Base-by-base conservation (phyloP, 2,888 invertebrate species). In the Carcina quercana region DNA sequence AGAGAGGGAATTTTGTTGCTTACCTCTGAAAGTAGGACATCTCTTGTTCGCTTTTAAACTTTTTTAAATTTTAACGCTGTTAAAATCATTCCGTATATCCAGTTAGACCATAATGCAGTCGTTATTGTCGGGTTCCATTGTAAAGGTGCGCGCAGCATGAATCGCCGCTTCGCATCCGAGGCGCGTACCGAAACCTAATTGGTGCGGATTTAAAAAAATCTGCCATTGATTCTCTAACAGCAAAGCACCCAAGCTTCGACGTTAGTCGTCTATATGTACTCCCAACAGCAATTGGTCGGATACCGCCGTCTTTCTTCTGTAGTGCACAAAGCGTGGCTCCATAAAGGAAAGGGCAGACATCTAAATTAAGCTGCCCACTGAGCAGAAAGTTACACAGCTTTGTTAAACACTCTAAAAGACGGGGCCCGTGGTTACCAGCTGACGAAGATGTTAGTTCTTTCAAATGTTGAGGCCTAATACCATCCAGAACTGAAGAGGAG, bases 291-390 rank as follows among this genome's bases (percentile, higher is more conserved):
- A n/a, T n/a, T n/a, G n/a, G n/a, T n/a, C n/a, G n/a, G n/a, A n/a
- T n/a, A 3, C 19, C 25, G 8, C 31, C 25, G n/a, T 25, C 31
- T n/a, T 25, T 30, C 17, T 31, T 31, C 17, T n/a, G 12, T 8
- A 31, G 10, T 3, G 31, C 31, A 13, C 31, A 31, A 4, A 31
- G 10, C 1, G 10, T 19, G 2, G 31, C 31, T 2, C 31, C 31
- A 10, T 31, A 31, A 1, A 31, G 17, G 5, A 25, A n/a, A n/a
- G n/a, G n/a, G n/a, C n/a, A n/a, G n/a, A 17, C 17, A 4, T 17
- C 17, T 5, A 7, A 7, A 17, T 17, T 17, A 4, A 17, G 17
- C 17, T 7, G 4, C 17, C 17, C 17, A 5, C 4, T 4, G 4
- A 17, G 17, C 7, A 17, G 7, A 7, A 17, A 17, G 7, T 17